Conservation (phyloP, 2,888 invertebrate species). For the Limnephilus auricula region DNA sequence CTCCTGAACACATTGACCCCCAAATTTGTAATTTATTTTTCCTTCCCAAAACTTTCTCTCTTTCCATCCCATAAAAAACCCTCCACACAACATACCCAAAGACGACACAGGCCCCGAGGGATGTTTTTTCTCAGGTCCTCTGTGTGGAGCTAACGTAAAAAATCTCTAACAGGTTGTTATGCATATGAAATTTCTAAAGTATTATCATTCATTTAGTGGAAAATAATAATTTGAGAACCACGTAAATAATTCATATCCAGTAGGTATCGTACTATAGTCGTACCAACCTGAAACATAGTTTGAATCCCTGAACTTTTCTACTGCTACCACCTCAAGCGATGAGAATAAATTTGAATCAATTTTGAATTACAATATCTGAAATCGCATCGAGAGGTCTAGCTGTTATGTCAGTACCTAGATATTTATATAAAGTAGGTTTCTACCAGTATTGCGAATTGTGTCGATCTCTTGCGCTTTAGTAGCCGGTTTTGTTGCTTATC, state of each 20-base stretch:
- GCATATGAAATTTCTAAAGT: background rate
- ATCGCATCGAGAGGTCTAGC: slow-evolving; percentile 39
- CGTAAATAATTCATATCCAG: background rate
- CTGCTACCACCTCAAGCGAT: slow-evolving; percentile 62
- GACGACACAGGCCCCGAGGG: too few relatives aligned
- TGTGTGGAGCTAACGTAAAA: too few relatives aligned
- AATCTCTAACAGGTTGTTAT: too few relatives aligned
- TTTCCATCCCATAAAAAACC: too few relatives aligned
- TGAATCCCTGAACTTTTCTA: background rate
- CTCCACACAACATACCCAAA: too few relatives aligned
- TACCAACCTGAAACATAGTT: background rate
- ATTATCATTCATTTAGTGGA: background rate
- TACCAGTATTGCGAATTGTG: background rate
- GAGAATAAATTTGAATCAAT: slow-evolving; percentile 66
- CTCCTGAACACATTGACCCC: too few relatives aligned
- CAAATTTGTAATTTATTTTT: too few relatives aligned
- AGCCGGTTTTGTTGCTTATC: background rate
- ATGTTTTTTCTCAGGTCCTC: too few relatives aligned
- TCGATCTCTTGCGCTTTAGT: background rate
- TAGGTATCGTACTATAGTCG: background rate
- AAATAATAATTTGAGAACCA: background rate
- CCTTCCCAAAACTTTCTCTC: too few relatives aligned
- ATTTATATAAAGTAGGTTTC: background rate
- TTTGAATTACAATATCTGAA: slow-evolving; percentile 65
- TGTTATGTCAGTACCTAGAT: background rate